A percentile compares a stretch with the other conserved stretches of the same genome.
Conservation (phyloP, 2,797 vertebrate genomes). For the Oophaga sylvatica region DNA sequence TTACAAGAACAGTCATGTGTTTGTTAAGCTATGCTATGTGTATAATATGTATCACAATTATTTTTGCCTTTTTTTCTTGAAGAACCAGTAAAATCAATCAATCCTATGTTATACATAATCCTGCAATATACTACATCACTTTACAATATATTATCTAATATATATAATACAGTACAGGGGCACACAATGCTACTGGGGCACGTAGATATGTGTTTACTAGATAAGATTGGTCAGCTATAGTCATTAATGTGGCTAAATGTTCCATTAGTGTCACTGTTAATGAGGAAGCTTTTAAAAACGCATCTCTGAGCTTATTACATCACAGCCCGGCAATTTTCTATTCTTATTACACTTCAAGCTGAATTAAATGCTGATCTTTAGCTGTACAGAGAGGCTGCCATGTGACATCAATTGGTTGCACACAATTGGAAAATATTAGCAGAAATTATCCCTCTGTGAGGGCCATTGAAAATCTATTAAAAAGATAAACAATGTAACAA, state of each 20-base stretch:
- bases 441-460: too few relatives aligned
- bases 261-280: constrained; percentile 14
- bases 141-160: not conserved
- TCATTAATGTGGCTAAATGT: constrained; percentile 6
- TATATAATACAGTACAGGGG: not conserved
- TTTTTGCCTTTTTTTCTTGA: not conserved
- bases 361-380: not conserved
- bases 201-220: not conserved
- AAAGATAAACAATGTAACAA: not conserved
- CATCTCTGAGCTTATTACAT: not conserved
- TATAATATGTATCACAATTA: not conserved
- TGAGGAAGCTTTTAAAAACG: constrained; percentile 28
- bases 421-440: not conserved
- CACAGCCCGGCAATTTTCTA: constrained; percentile 8
- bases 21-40: not conserved
- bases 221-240: constrained; percentile 1
- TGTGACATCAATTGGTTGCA: not conserved
- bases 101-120: not conserved
- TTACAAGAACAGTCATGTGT: too few relatives aligned
- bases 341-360: constrained; percentile 22
- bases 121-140: not conserved
- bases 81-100: not conserved
- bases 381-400: too few relatives aligned
- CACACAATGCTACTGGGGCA: not conserved
- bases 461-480: not conserved